These are phyloP conservation scores for Mizuhopecten yessoensis DNA, from an alignment of 1,140 invertebrate species.

Conservation along the genomic window DNA sequence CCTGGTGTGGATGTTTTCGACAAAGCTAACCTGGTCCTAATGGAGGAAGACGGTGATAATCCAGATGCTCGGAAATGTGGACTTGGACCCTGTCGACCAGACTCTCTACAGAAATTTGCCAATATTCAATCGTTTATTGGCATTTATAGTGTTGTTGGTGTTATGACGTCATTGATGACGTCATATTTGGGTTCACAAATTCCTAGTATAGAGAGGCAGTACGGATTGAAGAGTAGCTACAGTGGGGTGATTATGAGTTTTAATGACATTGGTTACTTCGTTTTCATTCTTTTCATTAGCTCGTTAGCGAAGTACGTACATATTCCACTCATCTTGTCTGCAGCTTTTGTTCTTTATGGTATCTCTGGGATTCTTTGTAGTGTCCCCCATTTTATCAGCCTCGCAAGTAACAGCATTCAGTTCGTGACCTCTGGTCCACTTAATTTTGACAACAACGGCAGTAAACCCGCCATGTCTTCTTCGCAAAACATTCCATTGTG, in stretches of 20 bases:
- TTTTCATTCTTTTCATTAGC: not conserved
- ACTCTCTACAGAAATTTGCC: slow-evolving; percentile 49
- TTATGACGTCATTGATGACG: slow-evolving; percentile 56
- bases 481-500: not conserved
- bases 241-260: not conserved
- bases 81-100: slow-evolving; percentile 46
- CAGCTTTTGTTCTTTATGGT: not conserved
- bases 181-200: slow-evolving; percentile 61
- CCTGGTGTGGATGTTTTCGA: not conserved
- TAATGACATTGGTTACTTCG: not conserved
- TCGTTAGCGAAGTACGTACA: not conserved
- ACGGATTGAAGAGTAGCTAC: not conserved
- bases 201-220: slow-evolving; percentile 22
- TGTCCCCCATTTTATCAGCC: not conserved
- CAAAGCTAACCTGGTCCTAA: not conserved
- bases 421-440: not conserved
- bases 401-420: slow-evolving; percentile 1
- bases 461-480: not conserved
- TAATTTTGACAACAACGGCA: not conserved
- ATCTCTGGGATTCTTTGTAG: not conserved
- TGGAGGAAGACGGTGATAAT: not conserved
- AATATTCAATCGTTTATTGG: slow-evolving; percentile 56
- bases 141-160: slow-evolving; percentile 51
- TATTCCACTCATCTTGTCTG: not conserved
- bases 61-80: slow-evolving; percentile 48